Evolutionary conservation across 1,140 invertebrate species (phyloP).

Genomic region (Helicorthomorpha holstii): DNA sequence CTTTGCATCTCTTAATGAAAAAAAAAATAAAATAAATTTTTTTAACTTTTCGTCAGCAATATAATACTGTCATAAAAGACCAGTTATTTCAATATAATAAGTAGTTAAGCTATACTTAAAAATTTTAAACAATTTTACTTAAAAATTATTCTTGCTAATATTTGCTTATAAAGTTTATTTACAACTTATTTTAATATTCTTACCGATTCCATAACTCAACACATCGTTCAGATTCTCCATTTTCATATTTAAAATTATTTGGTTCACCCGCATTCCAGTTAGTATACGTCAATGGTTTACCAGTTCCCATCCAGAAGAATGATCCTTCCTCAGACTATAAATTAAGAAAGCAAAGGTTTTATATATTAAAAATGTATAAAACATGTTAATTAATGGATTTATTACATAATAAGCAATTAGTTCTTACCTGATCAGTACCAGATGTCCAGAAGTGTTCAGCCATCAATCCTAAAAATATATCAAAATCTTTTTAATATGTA

Average conservation of each 20-base stretch:
- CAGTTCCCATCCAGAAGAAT: constrained; percentile 85
- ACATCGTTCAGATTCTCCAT: constrained; percentile 80
- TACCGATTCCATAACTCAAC: constrained; percentile 75
- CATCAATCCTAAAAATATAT: constrained; percentile 53
- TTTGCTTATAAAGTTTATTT: too few relatives aligned
- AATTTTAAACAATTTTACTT: constrained; percentile 27
- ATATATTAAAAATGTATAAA: too few relatives aligned
- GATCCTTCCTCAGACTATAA: constrained; percentile 16
- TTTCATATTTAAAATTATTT: constrained; percentile 81
- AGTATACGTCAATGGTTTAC: constrained; percentile 67
- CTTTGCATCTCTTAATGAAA: too few relatives aligned
- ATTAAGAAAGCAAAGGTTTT: background rate
- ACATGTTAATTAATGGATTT: too few relatives aligned
- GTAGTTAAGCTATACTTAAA: background rate
- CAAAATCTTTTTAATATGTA: too few relatives aligned
- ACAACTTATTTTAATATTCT: too few relatives aligned
- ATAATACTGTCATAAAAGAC: too few relatives aligned
- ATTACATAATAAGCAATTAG: constrained; percentile 71
- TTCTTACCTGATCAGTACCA: constrained; percentile 74
- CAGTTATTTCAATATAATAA: too few relatives aligned
- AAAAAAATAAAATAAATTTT: too few relatives aligned
- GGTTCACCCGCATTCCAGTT: constrained; percentile 65
- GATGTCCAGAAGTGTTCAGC: constrained; percentile 85
- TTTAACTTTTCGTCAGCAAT: too few relatives aligned
- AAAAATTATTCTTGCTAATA: too few relatives aligned